These are phyloP conservation scores for Protonibea diacanthus DNA, from an alignment of 2,797 vertebrate species.

Conservation along the genomic window DNA sequence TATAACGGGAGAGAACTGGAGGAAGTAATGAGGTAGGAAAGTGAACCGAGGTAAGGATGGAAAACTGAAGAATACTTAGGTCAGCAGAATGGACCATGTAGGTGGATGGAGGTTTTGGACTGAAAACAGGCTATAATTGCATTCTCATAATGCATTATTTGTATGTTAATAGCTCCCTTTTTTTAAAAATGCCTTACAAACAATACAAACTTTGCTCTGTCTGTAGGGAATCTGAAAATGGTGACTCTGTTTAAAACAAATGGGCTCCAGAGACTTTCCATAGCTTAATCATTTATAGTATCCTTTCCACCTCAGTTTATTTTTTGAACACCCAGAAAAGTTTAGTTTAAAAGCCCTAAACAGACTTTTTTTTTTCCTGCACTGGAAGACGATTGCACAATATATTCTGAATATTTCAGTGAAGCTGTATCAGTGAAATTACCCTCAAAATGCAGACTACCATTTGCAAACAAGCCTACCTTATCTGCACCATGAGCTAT, in stretches of 20 bases:
- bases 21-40: constrained; percentile 65
- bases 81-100: constrained; percentile 76
- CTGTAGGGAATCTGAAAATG: neutral
- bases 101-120: constrained; percentile 74
- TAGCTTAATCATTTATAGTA: neutral
- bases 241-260: constrained; percentile 34
- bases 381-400: neutral
- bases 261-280: neutral
- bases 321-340: neutral
- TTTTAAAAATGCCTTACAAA: constrained; percentile 55
- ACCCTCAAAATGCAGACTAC: neutral
- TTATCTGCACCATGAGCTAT: neutral
- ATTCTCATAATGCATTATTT: constrained; percentile 78
- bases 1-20: constrained; percentile 60
- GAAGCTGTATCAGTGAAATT: neutral
- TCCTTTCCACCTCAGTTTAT: neutral
- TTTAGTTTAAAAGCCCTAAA: neutral
- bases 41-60: constrained; percentile 28
- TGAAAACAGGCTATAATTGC: constrained; percentile 76
- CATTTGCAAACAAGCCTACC: neutral
- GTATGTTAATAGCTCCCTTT: constrained; percentile 71
- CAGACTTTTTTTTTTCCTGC: neutral
- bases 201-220: constrained; percentile 13
- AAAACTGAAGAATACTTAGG: constrained; percentile 65
- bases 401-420: neutral